These are phyloP conservation scores for Achlya flavicornis DNA, from an alignment of 2,888 invertebrate genomes.

Conservation along the genomic window DNA sequence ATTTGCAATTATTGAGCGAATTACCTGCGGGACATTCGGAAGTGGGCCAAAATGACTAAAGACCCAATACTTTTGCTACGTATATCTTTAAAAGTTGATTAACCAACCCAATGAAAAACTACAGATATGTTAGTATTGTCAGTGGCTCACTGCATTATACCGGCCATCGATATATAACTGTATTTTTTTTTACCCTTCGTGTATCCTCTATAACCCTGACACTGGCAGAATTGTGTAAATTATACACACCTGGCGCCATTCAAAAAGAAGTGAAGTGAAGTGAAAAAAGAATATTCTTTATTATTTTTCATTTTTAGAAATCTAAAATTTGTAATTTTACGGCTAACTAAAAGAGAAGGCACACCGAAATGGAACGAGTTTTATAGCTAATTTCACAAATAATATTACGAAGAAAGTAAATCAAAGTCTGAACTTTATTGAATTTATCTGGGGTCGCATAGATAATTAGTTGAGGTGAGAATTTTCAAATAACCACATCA, in stretches of 20 bases:
- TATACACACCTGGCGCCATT: too few relatives aligned
- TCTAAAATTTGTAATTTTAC: background rate
- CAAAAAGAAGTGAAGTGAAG: too few relatives aligned
- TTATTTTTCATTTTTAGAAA: background rate
- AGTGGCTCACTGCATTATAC: too few relatives aligned
- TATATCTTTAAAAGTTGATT: too few relatives aligned
- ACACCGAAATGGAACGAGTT: background rate
- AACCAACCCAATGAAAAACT: background rate
- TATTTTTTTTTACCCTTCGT: too few relatives aligned
- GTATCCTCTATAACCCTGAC: too few relatives aligned
- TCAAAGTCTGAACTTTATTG: conserved; percentile 31
- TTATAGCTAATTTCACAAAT: background rate
- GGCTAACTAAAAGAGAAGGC: background rate
- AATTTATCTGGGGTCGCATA: conserved; percentile 23
- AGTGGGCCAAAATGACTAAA: too few relatives aligned
- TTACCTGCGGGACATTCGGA: too few relatives aligned
- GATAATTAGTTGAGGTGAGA: background rate
- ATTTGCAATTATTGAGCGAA: too few relatives aligned
- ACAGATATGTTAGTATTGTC: background rate
- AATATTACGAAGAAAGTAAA: conserved; percentile 18
- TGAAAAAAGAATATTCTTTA: too few relatives aligned
- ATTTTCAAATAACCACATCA: background rate
- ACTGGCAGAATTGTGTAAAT: too few relatives aligned
- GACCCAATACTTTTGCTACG: background rate
- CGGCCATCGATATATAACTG: too few relatives aligned